Evolutionary conservation across 1,140 invertebrate genomes (phyloP), one percentile per base, ranked within the genome.

Genomic region (Zaprionus nigranus): DNA sequence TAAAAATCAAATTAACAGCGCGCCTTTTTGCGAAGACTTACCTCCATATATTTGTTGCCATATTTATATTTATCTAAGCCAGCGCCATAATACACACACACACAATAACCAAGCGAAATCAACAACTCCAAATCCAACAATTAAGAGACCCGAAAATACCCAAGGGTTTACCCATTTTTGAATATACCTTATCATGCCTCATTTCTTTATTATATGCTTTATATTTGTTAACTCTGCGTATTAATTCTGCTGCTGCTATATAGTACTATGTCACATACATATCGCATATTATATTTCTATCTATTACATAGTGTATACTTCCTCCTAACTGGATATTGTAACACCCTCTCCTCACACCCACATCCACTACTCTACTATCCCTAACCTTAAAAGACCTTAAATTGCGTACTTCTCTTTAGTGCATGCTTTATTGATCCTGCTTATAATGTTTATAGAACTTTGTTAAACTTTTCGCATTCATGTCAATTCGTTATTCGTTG

Each of bases 101-200:
- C 68, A 78, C 80, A 87, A 90, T 81, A 90, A 90, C 81, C 78
- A 75, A 84, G 54, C 80, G 81, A 84, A 62, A 77, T 69, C 65
- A 78, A 70, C 58, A 65, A 70, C 64, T 34, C 30, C 51, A 76
- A 77, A 62, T 56, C 75, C 54, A 76, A 69, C 54, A 76, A 69
- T 36, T 36, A 40, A 67, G 74, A 78, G 36, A 57, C 66, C 53
- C 22, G 54, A 56, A 68, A 60, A 63, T 9, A 65, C 61, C 62
- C 30, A 11, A 58, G 77, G 81, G 62, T 61, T 79, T 24, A 20
- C 26, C 59, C 54, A 60, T 70, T 71, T 59, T 51, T 51, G 46
- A 77, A 36, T 78, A 59, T 58, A 70, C 79, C 20, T n/a, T 22
- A 70, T 81, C 65, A 66, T 66, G 17, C 40, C 64, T 76, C 85